A percentile compares a stretch with the other conserved stretches of the same genome.
phyloP scores from a whole-genome alignment of 2,113 vertebrate genomes.

The Chamaetylas fuelleborni region DNA sequence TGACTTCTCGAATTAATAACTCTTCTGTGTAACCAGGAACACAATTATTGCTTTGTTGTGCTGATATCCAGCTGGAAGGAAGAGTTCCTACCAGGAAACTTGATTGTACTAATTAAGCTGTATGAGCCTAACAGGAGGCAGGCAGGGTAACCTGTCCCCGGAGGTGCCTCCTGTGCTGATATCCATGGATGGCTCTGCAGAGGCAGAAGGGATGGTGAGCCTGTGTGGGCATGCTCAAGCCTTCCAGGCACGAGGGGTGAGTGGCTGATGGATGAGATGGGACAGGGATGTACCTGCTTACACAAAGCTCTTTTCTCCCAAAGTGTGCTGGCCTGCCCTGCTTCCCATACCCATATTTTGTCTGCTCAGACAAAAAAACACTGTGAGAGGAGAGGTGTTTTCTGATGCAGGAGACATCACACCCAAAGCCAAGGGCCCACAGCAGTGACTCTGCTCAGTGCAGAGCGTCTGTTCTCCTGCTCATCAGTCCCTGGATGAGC shows the following conservation, averaged over 20 bases:
- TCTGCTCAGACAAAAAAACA: background rate
- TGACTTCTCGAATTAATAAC: slow-evolving; percentile 59
- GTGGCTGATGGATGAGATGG: background rate
- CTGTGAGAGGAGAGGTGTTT: background rate
- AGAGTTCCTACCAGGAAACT: slow-evolving; percentile 28
- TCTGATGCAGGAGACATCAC: background rate
- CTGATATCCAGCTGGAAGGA: slow-evolving; percentile 42
- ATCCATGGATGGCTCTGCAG: background rate
- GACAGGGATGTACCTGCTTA: background rate
- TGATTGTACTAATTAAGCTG: slow-evolving; percentile 41
- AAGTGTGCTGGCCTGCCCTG: accelerated
- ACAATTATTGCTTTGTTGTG: slow-evolving; percentile 43
- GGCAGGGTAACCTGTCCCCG: slow-evolving; percentile 25
- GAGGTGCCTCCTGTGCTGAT: slow-evolving; percentile 10
- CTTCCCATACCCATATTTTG: accelerated
- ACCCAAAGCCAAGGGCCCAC: background rate
- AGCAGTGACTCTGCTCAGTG: accelerated
- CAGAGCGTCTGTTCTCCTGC: background rate
- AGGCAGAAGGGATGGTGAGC: background rate
- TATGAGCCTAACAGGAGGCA: background rate
- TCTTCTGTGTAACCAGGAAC: slow-evolving; percentile 38
- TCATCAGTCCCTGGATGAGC: accelerated
- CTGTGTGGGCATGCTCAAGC: background rate
- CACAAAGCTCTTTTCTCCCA: background rate
- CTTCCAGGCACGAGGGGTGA: background rate